phyloP scores from a whole-genome alignment of 2,113 vertebrate genomes.

The Harpagus bidentatus region DNA sequence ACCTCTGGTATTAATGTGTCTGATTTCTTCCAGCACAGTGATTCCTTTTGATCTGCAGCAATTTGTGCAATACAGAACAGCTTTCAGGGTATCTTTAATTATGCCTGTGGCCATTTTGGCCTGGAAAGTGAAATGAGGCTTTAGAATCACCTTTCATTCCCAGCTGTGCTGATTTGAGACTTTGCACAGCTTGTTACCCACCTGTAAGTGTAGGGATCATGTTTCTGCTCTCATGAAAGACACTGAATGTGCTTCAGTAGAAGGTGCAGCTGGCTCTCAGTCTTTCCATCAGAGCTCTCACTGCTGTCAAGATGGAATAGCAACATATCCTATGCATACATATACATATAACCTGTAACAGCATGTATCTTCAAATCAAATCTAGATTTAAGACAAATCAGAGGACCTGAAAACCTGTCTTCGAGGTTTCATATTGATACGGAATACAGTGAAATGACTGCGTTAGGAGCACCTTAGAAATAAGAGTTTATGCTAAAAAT shows the following conservation, averaged over 20 bases:
- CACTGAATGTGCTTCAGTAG: neutral
- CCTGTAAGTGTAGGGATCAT: neutral
- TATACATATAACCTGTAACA: neutral
- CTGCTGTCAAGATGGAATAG: neutral
- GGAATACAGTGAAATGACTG: neutral
- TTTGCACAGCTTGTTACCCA: neutral
- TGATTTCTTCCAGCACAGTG: slow-evolving; percentile 38
- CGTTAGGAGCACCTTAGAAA: neutral
- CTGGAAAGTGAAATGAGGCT: slow-evolving; percentile 9
- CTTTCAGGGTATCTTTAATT: slow-evolving; percentile 44
- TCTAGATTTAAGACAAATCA: neutral
- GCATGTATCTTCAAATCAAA: neutral
- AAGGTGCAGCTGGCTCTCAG: neutral
- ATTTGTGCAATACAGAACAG: slow-evolving; percentile 23
- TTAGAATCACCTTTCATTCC: slow-evolving; percentile 21
- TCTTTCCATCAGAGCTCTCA: neutral
- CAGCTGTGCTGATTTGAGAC: slow-evolving; percentile 8
- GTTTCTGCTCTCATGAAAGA: neutral
- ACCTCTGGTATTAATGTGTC: slow-evolving; percentile 11
- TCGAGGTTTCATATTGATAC: neutral
- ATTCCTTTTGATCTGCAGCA: slow-evolving; percentile 41
- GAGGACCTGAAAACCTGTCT: neutral
- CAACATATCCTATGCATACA: neutral
- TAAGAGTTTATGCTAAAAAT: neutral
- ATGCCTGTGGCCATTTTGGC: neutral